phyloP scores from a whole-genome alignment of 2,113 vertebrate genomes.

The Sander lucioperca region DNA sequence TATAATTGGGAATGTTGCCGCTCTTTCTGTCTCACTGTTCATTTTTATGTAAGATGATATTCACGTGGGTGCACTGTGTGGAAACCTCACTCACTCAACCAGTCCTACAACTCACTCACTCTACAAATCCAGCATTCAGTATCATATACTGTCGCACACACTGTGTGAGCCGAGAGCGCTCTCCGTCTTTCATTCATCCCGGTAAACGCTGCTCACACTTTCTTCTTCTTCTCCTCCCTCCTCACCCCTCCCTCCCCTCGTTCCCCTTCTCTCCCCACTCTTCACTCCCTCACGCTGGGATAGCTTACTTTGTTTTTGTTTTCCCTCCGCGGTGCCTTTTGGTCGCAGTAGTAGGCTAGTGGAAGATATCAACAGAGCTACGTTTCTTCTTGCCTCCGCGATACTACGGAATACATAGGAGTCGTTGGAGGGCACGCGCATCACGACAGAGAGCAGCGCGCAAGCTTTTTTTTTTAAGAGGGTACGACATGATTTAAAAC shows the following conservation, averaged over 20 bases:
- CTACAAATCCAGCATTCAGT: constrained; percentile 57
- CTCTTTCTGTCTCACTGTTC: constrained; percentile 14
- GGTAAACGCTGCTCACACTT: constrained; percentile 57
- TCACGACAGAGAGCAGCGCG: constrained; percentile 56
- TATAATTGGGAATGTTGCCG: background rate
- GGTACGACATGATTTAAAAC: constrained; percentile 7
- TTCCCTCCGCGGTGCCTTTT: constrained; percentile 42
- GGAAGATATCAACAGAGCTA: constrained; percentile 68
- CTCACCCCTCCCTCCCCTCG: no score
- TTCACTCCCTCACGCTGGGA: constrained; percentile 26
- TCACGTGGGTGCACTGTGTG: constrained; percentile 55
- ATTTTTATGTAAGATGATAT: constrained; percentile 62
- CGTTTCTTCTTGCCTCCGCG: constrained; percentile 43
- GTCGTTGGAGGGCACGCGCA: constrained; percentile 63
- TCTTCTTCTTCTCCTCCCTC: background rate
- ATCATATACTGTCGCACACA: constrained; percentile 21
- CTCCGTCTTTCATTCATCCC: constrained; percentile 68
- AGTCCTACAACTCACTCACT: constrained; percentile 70
- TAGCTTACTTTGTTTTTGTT: constrained; percentile 44
- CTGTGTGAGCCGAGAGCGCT: constrained; percentile 38
- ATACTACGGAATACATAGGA: constrained; percentile 46
- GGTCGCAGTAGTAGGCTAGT: constrained; percentile 29
- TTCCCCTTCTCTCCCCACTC: background rate
- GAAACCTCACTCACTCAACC: constrained; percentile 70
- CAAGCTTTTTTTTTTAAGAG: constrained; percentile 20